A percentile compares a stretch with the other conserved stretches of the same genome.
Evolutionary conservation across 2,797 vertebrate species (phyloP).

Genomic region (Picus viridis): DNA sequence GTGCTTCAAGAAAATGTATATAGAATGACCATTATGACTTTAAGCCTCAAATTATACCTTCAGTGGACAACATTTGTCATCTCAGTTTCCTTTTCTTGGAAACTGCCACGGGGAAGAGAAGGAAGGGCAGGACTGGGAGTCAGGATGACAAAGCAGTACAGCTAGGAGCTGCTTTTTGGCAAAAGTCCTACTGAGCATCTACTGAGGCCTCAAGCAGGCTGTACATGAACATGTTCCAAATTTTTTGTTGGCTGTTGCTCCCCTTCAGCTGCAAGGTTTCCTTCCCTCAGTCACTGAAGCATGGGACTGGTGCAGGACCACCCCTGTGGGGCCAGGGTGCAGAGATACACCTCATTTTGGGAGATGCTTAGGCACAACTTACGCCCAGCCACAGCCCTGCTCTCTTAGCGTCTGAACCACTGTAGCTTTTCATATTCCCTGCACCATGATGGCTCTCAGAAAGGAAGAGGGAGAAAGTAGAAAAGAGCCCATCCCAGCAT

Average conservation of each 20-base stretch:
- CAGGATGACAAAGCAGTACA: neutral
- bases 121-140: neutral
- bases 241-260: neutral
- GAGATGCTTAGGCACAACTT: neutral
- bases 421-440: neutral
- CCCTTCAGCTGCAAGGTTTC: neutral
- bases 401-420: neutral
- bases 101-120: rapidly evolving
- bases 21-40: neutral
- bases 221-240: rapidly evolving
- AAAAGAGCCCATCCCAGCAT: neutral
- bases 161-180: neutral
- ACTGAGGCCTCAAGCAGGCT: rapidly evolving
- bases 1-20: neutral
- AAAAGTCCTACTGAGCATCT: neutral
- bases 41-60: constrained; percentile 14
- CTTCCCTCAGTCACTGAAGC: rapidly evolving
- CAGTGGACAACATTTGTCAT: constrained; percentile 24
- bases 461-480: neutral
- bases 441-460: neutral
- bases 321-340: neutral
- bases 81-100: neutral
- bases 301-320: too few species aligned
- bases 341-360: neutral
- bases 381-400: neutral